phyloP scores from a whole-genome alignment of 1,140 invertebrate genomes.

The Trinorchestia longiramus region DNA sequence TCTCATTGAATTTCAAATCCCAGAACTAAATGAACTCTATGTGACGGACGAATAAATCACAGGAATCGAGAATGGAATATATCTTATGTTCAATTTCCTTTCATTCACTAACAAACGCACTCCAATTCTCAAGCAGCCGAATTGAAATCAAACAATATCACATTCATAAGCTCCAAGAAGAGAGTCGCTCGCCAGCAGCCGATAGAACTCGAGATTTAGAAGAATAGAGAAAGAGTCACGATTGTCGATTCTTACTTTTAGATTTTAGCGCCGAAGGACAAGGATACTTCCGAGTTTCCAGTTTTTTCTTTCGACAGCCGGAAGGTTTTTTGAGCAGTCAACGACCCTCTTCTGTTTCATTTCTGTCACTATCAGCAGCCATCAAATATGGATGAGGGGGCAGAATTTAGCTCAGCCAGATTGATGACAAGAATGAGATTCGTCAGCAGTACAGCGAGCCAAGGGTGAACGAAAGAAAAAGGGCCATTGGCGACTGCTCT shows the following conservation, averaged over 20 bases:
- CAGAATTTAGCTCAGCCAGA: constrained; percentile 54
- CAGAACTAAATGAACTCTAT: background rate
- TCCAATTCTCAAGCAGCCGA: constrained; percentile 6
- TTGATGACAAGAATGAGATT: constrained; percentile 55
- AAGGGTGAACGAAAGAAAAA: constrained; percentile 12
- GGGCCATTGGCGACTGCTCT: background rate
- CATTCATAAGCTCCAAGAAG: background rate
- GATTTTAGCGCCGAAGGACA: constrained; percentile 6
- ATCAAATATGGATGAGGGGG: constrained; percentile 54
- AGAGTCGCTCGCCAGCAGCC: background rate
- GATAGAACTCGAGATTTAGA: background rate
- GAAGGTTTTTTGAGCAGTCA: constrained; percentile 41
- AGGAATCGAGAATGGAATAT: background rate
- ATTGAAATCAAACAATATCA: background rate
- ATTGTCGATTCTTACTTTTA: background rate
- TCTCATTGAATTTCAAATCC: background rate
- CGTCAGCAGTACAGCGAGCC: constrained; percentile 47
- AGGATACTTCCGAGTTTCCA: background rate
- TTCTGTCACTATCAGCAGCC: constrained; percentile 53
- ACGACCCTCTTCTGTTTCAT: constrained; percentile 42
- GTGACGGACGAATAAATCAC: background rate
- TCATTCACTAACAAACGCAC: background rate
- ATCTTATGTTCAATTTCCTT: constrained; percentile 2
- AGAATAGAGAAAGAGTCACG: background rate
- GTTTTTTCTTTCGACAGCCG: background rate